phyloP scores from a whole-genome alignment of 2,113 vertebrate genomes.

The Puntigrus tetrazona region DNA sequence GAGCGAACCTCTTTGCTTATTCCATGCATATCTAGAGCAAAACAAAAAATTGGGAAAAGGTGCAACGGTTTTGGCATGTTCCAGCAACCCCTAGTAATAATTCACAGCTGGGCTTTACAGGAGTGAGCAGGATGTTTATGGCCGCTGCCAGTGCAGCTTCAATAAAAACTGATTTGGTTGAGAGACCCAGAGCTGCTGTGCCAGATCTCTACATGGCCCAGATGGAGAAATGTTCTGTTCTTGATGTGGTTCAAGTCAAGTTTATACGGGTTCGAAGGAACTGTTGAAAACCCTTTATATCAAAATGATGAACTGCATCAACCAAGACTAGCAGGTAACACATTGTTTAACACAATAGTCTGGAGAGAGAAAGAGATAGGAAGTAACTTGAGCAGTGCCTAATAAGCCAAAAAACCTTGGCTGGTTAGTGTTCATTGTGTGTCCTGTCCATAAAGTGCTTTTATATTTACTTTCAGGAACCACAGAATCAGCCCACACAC shows the following conservation, averaged over 20 bases:
- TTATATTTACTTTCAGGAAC: conserved; percentile 1
- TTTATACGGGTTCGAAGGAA: not conserved
- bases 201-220: conserved; percentile 18
- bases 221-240: conserved; percentile 35
- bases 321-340: not conserved
- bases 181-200: conserved; percentile 31
- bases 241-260: not conserved
- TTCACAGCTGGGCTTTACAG: conserved; percentile 42
- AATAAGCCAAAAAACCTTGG: not conserved
- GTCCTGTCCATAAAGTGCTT: not conserved
- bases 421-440: not conserved
- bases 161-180: conserved; percentile 43
- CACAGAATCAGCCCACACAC: not conserved
- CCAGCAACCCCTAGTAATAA: conserved; percentile 42
- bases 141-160: conserved; percentile 26
- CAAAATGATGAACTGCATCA: not conserved
- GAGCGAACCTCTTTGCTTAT: conserved; percentile 21
- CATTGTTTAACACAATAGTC: not conserved
- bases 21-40: conserved; percentile 16
- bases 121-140: conserved; percentile 45
- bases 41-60: not conserved
- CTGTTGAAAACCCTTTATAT: not conserved
- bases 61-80: conserved; percentile 31
- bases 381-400: not conserved
- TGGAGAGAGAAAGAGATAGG: not conserved